phyloP scores from a whole-genome alignment of 2,113 vertebrate species.

The Hiodon tergisus region DNA sequence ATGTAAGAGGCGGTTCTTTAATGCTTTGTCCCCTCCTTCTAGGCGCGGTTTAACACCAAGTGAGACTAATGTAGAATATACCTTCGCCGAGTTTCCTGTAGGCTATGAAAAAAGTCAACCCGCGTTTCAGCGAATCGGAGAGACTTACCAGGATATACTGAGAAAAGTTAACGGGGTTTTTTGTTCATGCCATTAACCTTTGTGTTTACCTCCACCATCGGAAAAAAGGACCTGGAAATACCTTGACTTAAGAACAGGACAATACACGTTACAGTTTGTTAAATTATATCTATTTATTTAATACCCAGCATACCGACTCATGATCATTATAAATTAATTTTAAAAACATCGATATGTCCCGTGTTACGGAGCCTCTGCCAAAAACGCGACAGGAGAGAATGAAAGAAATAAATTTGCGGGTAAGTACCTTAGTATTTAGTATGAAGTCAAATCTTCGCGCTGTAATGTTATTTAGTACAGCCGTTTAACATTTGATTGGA shows the following conservation, averaged over 20 bases:
- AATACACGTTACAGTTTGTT: background rate
- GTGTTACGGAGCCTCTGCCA: slow-evolving; percentile 41
- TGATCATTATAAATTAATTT: slow-evolving; percentile 24
- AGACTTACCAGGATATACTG: background rate
- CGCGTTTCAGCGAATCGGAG: slow-evolving; percentile 5
- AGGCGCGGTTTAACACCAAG: slow-evolving; percentile 26
- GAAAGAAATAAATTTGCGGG: slow-evolving; percentile 64
- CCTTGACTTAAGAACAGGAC: slow-evolving; percentile 5
- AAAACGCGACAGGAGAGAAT: slow-evolving; percentile 61
- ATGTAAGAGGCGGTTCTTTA: slow-evolving; percentile 20
- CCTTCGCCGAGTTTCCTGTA: slow-evolving; percentile 32
- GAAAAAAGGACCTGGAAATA: slow-evolving; percentile 13
- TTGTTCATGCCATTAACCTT: slow-evolving; percentile 12
- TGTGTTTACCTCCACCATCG: slow-evolving; percentile 1
- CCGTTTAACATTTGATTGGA: background rate
- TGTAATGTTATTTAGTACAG: background rate
- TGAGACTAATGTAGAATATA: slow-evolving; percentile 11
- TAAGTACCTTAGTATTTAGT: slow-evolving; percentile 38
- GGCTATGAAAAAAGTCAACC: slow-evolving; percentile 24
- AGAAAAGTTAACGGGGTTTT: slow-evolving; percentile 35
- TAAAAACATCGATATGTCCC: slow-evolving; percentile 45
- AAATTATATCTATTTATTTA: background rate
- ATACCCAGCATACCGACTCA: background rate
- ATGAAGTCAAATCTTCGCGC: background rate
- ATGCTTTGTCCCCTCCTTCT: background rate